A percentile compares a stretch with the other conserved stretches of the same genome.
phyloP scores from a whole-genome alignment of 2,113 vertebrate genomes.

The Aptenodytes patagonicus region DNA sequence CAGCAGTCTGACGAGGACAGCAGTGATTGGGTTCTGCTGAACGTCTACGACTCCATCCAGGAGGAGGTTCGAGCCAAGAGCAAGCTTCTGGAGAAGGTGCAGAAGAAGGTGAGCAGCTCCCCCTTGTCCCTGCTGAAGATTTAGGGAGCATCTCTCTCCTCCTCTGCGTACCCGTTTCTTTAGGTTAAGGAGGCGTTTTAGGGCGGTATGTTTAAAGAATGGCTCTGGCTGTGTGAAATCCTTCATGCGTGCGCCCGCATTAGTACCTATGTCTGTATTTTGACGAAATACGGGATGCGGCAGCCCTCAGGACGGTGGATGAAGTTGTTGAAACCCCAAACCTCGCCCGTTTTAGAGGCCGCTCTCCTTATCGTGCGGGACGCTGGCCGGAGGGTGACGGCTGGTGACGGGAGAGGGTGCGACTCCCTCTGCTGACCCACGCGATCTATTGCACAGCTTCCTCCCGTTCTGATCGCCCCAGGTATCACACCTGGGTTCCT shows the following conservation, averaged over 20 bases:
- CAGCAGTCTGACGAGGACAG: conserved; percentile 76
- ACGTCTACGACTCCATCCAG: conserved; percentile 86
- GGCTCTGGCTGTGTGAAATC: neutral
- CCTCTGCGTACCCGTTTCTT: neutral
- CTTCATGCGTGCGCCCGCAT: neutral
- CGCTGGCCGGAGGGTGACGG: accelerated
- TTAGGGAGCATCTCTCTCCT: neutral
- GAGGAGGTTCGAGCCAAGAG: conserved; percentile 85
- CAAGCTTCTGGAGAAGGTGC: conserved; percentile 80
- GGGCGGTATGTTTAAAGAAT: neutral
- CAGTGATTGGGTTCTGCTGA: conserved; percentile 78
- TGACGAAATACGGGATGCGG: neutral
- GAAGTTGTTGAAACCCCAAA: neutral
- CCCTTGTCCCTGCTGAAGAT: too few relatives aligned
- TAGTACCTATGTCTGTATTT: neutral
- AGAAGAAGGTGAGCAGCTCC: conserved; percentile 78
- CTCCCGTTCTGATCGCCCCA: neutral
- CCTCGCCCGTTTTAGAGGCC: neutral
- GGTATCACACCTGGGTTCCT: neutral
- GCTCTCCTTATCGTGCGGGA: neutral
- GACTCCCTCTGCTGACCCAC: neutral
- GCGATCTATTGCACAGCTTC: neutral
- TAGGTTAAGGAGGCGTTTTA: neutral
- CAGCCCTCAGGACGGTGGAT: neutral
- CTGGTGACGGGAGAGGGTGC: neutral